Evolutionary conservation across 2,113 vertebrate species (phyloP), one percentile per base, ranked within the genome.

Genomic region (Equus quagga): DNA sequence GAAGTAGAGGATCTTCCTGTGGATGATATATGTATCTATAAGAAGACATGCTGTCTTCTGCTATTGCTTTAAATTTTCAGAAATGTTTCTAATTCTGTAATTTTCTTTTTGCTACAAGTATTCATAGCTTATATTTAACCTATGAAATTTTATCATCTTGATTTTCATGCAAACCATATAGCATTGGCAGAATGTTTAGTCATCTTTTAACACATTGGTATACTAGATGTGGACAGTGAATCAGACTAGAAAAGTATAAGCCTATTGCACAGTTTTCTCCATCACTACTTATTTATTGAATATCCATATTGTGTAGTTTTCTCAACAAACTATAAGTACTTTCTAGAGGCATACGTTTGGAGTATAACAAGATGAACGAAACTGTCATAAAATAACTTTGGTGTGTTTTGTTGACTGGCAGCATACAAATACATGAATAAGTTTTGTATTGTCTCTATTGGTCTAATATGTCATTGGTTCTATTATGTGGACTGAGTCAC

Each of bases 351-450:
- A 36, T 65, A 51, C 46, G 15, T 95, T 96, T 58, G 31, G 12
- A 51, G 54, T 67, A 95, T 92, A 92, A 90, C 51, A 90, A 69
- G n/a, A 70, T 80, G 70, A 94, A 81, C 73, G 62, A 31, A 80
- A 58, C 46, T 82, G 7, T 90, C 33, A 17, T 76, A 76, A 85
- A 80, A 89, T 69, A 94, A 76, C 28, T 82, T 90, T 54, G 41
- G 8, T 75, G 33, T 64, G 56, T 92, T 91, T 95, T 95, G 73
- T 96, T 94, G 21, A 95, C 23, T 73, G 26, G 41, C 15, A 93
- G 19, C 26, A 58, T 91, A 73, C 9, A 91, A 54, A 86, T 83
- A 64, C 14, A 58, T 44, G 14, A 36, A 18, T 87, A 69, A 17
- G 21, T 95, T 84, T 94, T 92, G 89, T 80, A 56, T 93, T 76